Evolutionary conservation across 2,888 invertebrate species (phyloP), one percentile per base, ranked within the genome.

Genomic region (Dorcus parallelipipedus): DNA sequence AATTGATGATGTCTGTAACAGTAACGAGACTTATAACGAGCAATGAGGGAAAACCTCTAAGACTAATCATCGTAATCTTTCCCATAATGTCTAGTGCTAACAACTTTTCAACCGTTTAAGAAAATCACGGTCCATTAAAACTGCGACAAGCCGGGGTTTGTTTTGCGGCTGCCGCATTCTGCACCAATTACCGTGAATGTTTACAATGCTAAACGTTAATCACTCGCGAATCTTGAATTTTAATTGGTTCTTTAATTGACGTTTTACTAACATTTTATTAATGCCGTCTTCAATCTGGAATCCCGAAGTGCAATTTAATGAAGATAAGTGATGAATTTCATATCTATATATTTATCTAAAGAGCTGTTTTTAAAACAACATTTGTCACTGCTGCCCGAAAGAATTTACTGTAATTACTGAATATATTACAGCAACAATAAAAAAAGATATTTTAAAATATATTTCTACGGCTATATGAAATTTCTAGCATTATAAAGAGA

Each of bases 41-140:
- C 75, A 71, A 71, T 72, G 71, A 73, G 75, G 74, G 76, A 76
- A 75, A 76, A 75, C 75, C 73, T 75, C 73, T 71, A 74, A 76
- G 75, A 76, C 76, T 77, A 77, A 77, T 77, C 74, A 75, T 71
- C 70, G 71, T 74, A 76, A 77, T 77, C 76, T 75, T 73, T 73
- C 73, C 73, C 72, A 71, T 77, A 76, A 77, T 76, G 76, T 71
- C 74, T 76, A 71, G 74, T 74, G 74, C 75, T 76, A 77, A 77
- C 76, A 76, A 78, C 77, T 78, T 76, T 78, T 76, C 76, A 74
- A 75, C 75, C 76, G 74, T 77, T 78, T 78, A 78, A 77, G 77
- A 78, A 78, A 77, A 78, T 78, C 75, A 69, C 76, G 72, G 71
- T 67, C 76, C 70, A 77, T 78, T 78, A 77, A 76, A 73, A 75